Evolutionary conservation across 2,888 invertebrate species (phyloP).

Genomic region (Trachelus iudaicus): DNA sequence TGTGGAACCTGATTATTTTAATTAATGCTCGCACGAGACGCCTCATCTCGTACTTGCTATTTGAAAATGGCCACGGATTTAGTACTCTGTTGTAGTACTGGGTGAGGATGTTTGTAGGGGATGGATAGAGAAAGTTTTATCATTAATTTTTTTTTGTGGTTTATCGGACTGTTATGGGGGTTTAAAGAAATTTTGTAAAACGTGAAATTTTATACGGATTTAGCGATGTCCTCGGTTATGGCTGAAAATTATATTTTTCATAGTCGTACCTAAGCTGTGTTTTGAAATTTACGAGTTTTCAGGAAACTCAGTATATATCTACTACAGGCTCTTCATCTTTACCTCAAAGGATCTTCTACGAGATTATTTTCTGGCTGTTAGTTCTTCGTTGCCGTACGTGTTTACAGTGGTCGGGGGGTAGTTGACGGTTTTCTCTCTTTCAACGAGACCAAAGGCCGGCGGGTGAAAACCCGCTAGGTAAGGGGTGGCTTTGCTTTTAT

Average conservation of each 20-base stretch:
- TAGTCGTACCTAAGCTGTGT: not conserved
- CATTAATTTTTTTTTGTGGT: not conserved
- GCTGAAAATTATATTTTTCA: not conserved
- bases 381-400: not conserved
- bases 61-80: conserved; percentile 36
- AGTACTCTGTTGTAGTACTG: not conserved
- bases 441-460: not conserved
- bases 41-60: conserved; percentile 48
- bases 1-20: conserved; percentile 55
- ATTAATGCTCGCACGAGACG: conserved; percentile 51
- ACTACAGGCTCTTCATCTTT: not conserved
- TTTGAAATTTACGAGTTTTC: not conserved
- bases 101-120: not conserved
- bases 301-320: not conserved
- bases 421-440: not conserved
- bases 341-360: not conserved
- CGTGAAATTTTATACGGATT: not conserved
- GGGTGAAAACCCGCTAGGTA: not conserved
- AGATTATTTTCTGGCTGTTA: not conserved
- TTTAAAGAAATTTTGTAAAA: not conserved
- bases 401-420: not conserved
- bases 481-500: not conserved
- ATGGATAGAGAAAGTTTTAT: not conserved
- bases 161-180: not conserved
- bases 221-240: not conserved